Percentiles rank a stretch among this genome's conserved stretches.
These are phyloP conservation scores for Alloscopus bannaensis DNA, from an alignment of 2,888 invertebrate species.

Conservation along the genomic window DNA sequence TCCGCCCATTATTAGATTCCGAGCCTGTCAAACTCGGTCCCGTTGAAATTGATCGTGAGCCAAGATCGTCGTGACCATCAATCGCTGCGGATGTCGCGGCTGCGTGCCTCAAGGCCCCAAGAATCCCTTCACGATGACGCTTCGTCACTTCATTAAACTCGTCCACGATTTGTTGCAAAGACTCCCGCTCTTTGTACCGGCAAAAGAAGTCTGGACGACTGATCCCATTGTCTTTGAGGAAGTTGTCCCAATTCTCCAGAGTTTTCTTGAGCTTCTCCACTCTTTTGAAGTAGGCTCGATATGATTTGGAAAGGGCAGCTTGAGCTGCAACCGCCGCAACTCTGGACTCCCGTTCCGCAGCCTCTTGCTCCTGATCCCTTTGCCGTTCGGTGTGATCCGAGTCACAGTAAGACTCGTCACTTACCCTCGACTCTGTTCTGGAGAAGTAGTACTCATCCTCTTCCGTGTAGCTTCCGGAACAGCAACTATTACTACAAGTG, in stretches of 20 bases:
- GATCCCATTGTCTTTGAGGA: slow-evolving; percentile 64
- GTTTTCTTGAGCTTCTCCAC: slow-evolving; percentile 67
- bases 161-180: slow-evolving; percentile 67
- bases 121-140: slow-evolving; percentile 66
- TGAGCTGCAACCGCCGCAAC: slow-evolving; percentile 45
- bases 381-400: slow-evolving; percentile 45
- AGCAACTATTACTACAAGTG: slow-evolving; percentile 61
- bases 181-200: slow-evolving; percentile 65
- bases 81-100: slow-evolving; percentile 27
- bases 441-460: slow-evolving; percentile 50
- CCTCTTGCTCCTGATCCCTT: slow-evolving; percentile 39
- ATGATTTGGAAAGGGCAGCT: slow-evolving; percentile 55
- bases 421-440: slow-evolving; percentile 37
- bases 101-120: slow-evolving; percentile 43
- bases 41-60: slow-evolving; percentile 32
- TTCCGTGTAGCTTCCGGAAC: slow-evolving; percentile 56
- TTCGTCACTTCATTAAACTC: slow-evolving; percentile 68
- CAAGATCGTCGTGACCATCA: slow-evolving; percentile 1
- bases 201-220: slow-evolving; percentile 67
- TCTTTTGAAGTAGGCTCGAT: slow-evolving; percentile 64
- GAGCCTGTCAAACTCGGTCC: slow-evolving; percentile 44
- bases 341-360: slow-evolving; percentile 36
- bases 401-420: slow-evolving; percentile 29
- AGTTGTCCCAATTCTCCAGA: slow-evolving; percentile 68
- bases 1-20: slow-evolving; percentile 38